Base-by-base conservation (phyloP, 2,888 invertebrate genomes). In the Penaeus monodon region DNA sequence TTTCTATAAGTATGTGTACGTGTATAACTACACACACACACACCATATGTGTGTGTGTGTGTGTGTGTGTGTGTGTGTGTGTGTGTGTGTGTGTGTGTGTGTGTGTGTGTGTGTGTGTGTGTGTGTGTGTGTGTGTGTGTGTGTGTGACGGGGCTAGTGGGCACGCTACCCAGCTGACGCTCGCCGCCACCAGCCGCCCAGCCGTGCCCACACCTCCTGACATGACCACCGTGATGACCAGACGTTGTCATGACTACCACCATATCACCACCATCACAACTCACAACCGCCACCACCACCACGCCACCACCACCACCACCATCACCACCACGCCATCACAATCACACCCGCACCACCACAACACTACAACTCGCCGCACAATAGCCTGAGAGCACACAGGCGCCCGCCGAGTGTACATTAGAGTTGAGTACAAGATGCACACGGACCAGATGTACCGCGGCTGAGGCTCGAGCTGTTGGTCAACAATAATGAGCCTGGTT, bases 161-260 rank as follows among this genome's bases (percentile, higher is more conserved):
- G 33, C 22, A 29, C 22, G 63, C 57, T 73, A 57, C 57, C 63
- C 78, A 78, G 57, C 78, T 78, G 78, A 63, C 64, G 63, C 63
- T 57, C 78, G 64, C 63, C 20, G 78, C 78, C 44, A 63, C 57
- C 44, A 24, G 63, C 57, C n/a, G 63, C 57, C 57, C 78, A 57
- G 64, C 78, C 78, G 63, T 38, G 57, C 57, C 77, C 63, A 78
- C 63, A 33, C 33, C 33, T 20, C 44, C 63, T 78, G 78, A 33
- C 27, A 57, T 57, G 64, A 57, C 64, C 78, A 17, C 57, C 57
- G 57, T 57, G 57, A 57, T 57, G 57, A 57, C 57, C 57, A 57
- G 57, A 57, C 57, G 57, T 57, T 20, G 57, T 57, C 57, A 57
- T 57, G 57, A 57, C 57, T 57, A 57, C 57, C 17, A 74, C 33